Conservation (phyloP, 2,113 vertebrate species). For the Erythrolamprus reginae region DNA sequence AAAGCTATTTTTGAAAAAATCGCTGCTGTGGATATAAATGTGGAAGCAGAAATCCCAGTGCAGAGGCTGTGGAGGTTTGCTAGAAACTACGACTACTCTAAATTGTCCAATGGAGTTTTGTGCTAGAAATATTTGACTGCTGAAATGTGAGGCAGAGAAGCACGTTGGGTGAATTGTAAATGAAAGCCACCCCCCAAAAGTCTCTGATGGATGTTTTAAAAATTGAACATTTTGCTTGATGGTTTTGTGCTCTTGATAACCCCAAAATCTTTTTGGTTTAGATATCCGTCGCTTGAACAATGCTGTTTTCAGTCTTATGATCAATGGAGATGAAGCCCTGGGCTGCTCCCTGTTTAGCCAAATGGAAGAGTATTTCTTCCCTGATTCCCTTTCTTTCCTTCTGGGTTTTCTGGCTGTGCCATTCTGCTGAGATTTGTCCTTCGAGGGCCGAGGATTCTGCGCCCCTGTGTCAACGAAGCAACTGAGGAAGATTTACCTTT, state of each 20-base stretch:
- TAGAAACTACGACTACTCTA: constrained; percentile 57
- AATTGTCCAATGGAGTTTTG: constrained; percentile 50
- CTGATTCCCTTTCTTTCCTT: neutral
- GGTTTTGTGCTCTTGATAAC: neutral
- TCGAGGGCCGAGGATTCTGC: neutral
- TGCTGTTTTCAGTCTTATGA: neutral
- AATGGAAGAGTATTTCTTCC: neutral
- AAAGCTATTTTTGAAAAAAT: constrained; percentile 12
- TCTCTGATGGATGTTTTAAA: neutral
- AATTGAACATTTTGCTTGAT: neutral
- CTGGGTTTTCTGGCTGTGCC: neutral
- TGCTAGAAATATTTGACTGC: constrained; percentile 60
- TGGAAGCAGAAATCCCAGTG: constrained; percentile 22
- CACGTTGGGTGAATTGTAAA: constrained; percentile 44
- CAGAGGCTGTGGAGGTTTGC: constrained; percentile 39
- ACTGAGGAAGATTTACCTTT: neutral
- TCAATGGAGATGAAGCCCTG: neutral
- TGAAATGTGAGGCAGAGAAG: constrained; percentile 47
- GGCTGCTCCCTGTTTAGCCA: neutral
- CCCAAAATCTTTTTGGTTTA: constrained; percentile 40
- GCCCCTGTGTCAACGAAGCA: neutral
- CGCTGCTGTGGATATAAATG: constrained; percentile 40
- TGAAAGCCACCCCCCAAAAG: neutral
- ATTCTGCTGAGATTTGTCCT: neutral
- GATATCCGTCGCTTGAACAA: constrained; percentile 39